These are phyloP conservation scores for Zaprionus kolodkinae DNA, from an alignment of 1,140 invertebrate species.

Conservation along the genomic window DNA sequence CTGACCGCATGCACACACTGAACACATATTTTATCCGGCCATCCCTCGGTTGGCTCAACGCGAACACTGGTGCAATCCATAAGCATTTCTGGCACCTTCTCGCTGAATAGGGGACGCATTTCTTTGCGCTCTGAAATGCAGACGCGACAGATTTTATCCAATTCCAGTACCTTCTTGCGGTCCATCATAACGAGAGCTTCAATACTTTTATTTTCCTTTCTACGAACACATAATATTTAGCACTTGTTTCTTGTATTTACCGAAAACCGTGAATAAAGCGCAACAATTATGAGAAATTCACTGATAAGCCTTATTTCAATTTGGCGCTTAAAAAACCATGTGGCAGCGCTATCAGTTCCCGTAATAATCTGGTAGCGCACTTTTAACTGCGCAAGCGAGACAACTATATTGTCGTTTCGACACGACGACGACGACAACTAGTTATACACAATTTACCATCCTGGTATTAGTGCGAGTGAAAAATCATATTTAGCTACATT, in stretches of 20 bases:
- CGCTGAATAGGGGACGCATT: constrained; percentile 87
- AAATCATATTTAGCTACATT: constrained; percentile 68
- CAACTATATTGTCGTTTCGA: constrained; percentile 42
- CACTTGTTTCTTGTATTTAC: constrained; percentile 9
- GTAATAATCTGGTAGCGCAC: constrained; percentile 34
- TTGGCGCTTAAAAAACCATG: constrained; percentile 7
- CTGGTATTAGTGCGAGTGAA: constrained; percentile 72
- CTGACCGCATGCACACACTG: constrained; percentile 87
- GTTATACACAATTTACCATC: constrained; percentile 73
- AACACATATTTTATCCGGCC: constrained; percentile 86
- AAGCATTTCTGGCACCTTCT: constrained; percentile 87
- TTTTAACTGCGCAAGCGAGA: constrained; percentile 46
- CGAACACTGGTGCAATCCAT: constrained; percentile 87
- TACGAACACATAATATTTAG: constrained; percentile 13
- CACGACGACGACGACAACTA: constrained; percentile 54
- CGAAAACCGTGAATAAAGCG: not conserved
- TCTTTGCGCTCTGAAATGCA: constrained; percentile 87
- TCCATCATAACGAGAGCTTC: constrained; percentile 60
- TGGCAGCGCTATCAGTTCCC: not conserved
- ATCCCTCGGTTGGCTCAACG: constrained; percentile 86
- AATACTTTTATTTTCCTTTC: constrained; percentile 12
- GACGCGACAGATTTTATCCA: constrained; percentile 87
- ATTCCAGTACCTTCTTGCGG: constrained; percentile 79
- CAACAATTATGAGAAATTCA: constrained; percentile 32
- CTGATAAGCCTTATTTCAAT: constrained; percentile 36